Percentiles rank a stretch among this genome's conserved stretches.
Evolutionary conservation across 2,797 vertebrate species (phyloP).

Genomic region (Sciurus carolinensis): DNA sequence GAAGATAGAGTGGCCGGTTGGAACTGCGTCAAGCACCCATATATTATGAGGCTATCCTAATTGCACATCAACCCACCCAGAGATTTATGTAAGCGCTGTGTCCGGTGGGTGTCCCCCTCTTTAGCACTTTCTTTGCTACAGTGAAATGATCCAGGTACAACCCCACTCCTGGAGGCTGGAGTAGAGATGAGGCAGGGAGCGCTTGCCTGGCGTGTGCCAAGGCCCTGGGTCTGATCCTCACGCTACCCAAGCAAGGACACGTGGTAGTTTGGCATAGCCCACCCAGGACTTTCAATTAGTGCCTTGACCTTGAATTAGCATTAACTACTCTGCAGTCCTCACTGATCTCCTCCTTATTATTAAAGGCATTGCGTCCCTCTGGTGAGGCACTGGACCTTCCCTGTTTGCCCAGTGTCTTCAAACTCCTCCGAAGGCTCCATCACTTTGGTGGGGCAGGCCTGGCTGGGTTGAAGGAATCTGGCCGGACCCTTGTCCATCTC

Average conservation of each 20-base stretch:
- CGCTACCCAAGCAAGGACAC: not conserved
- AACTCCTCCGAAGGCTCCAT: not conserved
- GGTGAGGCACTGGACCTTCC: not conserved
- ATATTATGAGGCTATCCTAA: constrained; percentile 55
- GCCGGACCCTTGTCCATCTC: not conserved
- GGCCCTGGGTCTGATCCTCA: not conserved
- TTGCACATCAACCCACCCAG: not conserved
- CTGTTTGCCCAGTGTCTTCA: not conserved
- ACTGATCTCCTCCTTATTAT: not conserved
- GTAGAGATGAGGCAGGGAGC: not conserved
- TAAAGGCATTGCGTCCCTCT: not conserved
- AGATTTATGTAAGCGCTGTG: not conserved
- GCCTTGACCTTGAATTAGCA: not conserved
- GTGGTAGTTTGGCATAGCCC: not conserved
- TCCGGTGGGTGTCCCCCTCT: not conserved
- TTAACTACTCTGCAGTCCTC: not conserved
- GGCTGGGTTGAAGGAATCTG: not conserved
- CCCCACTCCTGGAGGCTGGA: not conserved
- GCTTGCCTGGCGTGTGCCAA: not conserved
- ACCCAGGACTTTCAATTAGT: not conserved
- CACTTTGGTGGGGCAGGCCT: not conserved
- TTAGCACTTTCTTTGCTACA: constrained; percentile 49
- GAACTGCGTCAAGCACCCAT: constrained; percentile 67
- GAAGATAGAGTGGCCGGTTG: constrained; percentile 66
- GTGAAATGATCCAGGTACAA: not conserved